phyloP scores from a whole-genome alignment of 2,113 vertebrate genomes.

The Triplophysa siluroides region DNA sequence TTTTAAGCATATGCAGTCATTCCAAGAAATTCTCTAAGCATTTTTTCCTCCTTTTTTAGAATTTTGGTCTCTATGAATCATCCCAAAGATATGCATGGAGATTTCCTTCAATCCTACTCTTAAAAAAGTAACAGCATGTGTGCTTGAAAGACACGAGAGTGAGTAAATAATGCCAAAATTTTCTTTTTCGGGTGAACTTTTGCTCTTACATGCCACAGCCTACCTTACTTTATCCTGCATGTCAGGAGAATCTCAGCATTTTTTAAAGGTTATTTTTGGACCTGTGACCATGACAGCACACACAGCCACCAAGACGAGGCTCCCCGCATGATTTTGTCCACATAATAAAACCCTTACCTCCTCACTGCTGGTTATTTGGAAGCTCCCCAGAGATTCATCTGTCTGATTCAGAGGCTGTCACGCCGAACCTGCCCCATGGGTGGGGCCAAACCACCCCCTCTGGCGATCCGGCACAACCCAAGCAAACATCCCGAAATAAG shows the following conservation, averaged over 20 bases:
- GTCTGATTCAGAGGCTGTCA: constrained; percentile 4
- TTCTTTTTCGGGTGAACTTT: background rate
- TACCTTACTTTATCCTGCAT: background rate
- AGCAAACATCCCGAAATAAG: constrained; percentile 31
- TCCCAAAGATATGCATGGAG: too few relatives aligned
- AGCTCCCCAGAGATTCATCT: constrained; percentile 36
- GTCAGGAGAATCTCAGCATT: background rate
- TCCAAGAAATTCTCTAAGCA: too few relatives aligned
- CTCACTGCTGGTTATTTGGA: constrained; percentile 32
- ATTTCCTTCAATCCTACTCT: background rate
- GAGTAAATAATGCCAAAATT: background rate
- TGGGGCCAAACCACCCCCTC: constrained; percentile 45
- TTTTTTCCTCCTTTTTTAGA: too few relatives aligned
- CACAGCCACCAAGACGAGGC: background rate
- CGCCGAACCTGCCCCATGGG: background rate
- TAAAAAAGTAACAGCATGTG: background rate
- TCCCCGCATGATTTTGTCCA: background rate
- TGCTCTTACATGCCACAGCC: background rate
- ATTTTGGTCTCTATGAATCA: too few relatives aligned
- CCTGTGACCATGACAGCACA: background rate
- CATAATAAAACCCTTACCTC: background rate
- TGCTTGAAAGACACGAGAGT: background rate
- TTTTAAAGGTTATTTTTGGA: background rate
- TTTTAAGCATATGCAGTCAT: too few relatives aligned
- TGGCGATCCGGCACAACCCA: constrained; percentile 39